Evolutionary conservation across 2,797 vertebrate genomes (phyloP).

Genomic region (Sebastes minor): DNA sequence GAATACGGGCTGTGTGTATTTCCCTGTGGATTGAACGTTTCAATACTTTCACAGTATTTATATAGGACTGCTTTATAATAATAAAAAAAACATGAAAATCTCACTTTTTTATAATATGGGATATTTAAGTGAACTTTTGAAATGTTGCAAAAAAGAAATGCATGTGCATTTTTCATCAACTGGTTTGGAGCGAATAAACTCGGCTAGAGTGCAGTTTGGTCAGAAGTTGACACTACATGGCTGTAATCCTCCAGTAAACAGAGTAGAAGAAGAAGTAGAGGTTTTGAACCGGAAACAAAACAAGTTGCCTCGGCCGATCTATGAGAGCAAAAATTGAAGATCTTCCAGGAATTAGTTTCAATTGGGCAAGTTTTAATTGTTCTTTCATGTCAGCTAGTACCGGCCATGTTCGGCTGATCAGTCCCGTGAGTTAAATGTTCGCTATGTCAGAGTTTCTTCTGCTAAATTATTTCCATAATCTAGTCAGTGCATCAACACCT

Average conservation of each 20-base stretch:
- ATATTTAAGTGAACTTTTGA: neutral
- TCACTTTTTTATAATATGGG: too few relatives aligned
- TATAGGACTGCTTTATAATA: too few relatives aligned
- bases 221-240: neutral
- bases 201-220: neutral
- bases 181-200: neutral
- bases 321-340: neutral
- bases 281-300: neutral
- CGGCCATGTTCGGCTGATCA: neutral
- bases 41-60: too few relatives aligned
- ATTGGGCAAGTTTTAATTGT: neutral
- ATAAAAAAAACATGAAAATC: too few relatives aligned
- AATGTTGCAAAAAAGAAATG: neutral
- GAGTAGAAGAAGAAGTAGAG: neutral
- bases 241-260: neutral
- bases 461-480: neutral
- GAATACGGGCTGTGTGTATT: too few relatives aligned
- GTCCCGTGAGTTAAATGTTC: neutral
- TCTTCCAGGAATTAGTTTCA: neutral
- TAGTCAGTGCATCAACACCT: neutral
- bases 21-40: too few relatives aligned
- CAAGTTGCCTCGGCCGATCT: neutral
- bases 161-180: neutral
- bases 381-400: too few relatives aligned
- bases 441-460: neutral